phyloP scores from a whole-genome alignment of 2,113 vertebrate genomes.

The Actinemys pallida region DNA sequence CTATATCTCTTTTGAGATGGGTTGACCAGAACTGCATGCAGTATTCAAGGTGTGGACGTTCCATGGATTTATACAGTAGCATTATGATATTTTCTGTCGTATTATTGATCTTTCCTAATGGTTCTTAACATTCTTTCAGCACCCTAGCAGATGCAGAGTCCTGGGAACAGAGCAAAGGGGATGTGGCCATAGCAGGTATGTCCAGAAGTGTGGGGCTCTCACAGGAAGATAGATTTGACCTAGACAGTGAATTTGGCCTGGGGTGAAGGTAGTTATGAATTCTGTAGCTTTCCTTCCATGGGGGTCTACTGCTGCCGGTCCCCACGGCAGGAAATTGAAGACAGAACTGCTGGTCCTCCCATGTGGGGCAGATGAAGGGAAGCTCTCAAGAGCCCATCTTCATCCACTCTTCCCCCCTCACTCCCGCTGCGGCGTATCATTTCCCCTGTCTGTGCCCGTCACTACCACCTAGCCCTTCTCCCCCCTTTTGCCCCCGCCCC shows the following conservation, averaged over 20 bases:
- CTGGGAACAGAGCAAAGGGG: background rate
- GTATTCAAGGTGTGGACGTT: no score
- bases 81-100: no score
- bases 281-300: background rate
- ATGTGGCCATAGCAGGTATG: no score
- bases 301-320: background rate
- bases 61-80: no score
- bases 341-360: background rate
- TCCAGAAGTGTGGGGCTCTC: background rate
- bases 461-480: background rate
- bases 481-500: background rate
- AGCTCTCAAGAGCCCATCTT: background rate
- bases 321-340: background rate
- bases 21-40: no score
- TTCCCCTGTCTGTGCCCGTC: background rate
- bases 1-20: background rate
- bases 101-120: no score
- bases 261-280: background rate
- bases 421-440: background rate
- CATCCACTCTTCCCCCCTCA: accelerated
- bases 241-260: background rate
- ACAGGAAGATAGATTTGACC: background rate
- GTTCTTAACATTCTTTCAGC: no score
- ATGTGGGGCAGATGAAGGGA: background rate
- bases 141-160: no score